Evolutionary conservation across 2,888 invertebrate species (phyloP).

Genomic region (Deilephila elpenor): DNA sequence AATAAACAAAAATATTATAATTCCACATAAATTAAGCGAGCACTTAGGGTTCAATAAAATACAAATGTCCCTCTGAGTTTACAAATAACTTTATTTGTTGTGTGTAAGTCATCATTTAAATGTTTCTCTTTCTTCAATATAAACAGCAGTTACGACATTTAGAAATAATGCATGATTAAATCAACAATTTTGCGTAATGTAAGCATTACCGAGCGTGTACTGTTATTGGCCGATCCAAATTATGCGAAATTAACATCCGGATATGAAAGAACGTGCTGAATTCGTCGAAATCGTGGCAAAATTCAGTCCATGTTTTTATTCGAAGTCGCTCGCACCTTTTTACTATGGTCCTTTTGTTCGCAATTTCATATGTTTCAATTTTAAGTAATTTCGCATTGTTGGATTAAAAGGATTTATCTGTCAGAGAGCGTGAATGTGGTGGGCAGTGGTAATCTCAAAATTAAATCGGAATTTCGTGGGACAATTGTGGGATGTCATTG

Average conservation of each 20-base stretch:
- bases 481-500: not conserved
- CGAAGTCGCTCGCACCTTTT: not conserved
- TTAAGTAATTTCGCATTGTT: constrained; percentile 6
- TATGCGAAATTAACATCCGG: constrained; percentile 8
- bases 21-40: too few relatives aligned
- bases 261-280: not conserved
- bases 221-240: not conserved
- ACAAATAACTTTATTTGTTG: too few relatives aligned
- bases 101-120: not conserved
- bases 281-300: not conserved
- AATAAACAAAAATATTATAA: too few relatives aligned
- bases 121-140: too few relatives aligned
- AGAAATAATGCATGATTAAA: not conserved
- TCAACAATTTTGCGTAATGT: not conserved
- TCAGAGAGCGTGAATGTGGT: not conserved
- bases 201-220: not conserved
- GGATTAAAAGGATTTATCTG: constrained; percentile 7
- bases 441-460: not conserved
- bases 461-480: not conserved
- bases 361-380: constrained; percentile 4
- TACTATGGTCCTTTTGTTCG: not conserved
- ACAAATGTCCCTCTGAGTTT: too few relatives aligned
- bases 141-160: not conserved
- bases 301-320: constrained; percentile 8
- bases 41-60: too few relatives aligned